A percentile compares a stretch with the other conserved stretches of the same genome.
Conservation (phyloP, 2,797 vertebrate genomes). For the Luscinia luscinia region DNA sequence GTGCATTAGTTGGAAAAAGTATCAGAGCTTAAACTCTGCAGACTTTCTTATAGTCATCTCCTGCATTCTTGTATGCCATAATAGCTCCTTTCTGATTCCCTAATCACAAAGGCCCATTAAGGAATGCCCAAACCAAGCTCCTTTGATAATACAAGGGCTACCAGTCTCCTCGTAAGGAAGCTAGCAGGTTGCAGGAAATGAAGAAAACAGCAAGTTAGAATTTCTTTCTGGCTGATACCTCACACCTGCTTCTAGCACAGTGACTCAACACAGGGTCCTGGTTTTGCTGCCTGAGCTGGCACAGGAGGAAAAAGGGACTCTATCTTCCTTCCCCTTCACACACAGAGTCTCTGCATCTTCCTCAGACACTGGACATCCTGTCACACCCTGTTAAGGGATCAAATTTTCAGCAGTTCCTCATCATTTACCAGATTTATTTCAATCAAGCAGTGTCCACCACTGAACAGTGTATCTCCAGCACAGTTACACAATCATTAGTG, state of each 20-base stretch:
- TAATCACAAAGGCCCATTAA: background rate
- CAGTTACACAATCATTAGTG: background rate
- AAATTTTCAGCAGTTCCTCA: background rate
- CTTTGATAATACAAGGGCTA: background rate
- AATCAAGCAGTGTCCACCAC: background rate
- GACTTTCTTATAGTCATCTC: background rate
- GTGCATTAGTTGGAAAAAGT: background rate
- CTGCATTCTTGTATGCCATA: background rate
- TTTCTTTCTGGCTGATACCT: background rate
- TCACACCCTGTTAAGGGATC: background rate
- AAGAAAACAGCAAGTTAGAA: background rate
- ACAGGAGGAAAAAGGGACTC: background rate
- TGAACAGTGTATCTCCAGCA: background rate
- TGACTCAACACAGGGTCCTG: background rate
- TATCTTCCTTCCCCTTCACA: background rate
- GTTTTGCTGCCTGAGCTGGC: background rate
- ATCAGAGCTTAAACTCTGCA: background rate
- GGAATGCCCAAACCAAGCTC: background rate
- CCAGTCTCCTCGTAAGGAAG: background rate
- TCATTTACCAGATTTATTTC: background rate
- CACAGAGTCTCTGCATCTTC: background rate
- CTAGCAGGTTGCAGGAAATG: rapidly evolving
- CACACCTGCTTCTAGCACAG: background rate
- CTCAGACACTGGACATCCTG: background rate
- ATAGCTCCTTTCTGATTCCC: background rate